Conservation (phyloP, 2,113 vertebrate species). For the Esox niger region DNA sequence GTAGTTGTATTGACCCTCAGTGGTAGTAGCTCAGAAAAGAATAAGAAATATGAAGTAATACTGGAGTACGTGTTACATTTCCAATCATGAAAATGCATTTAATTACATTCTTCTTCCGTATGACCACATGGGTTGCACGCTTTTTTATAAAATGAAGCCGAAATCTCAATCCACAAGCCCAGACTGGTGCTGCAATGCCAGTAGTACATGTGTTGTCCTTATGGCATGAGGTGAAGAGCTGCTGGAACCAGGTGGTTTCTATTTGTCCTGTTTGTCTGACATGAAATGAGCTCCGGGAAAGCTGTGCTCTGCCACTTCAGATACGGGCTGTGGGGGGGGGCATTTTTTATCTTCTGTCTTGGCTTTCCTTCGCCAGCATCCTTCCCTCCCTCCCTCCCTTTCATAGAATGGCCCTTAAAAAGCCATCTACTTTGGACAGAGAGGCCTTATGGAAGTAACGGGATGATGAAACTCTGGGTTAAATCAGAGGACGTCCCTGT, state of each 20-base stretch:
- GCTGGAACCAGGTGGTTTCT: slow-evolving; percentile 83
- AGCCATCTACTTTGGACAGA: slow-evolving; percentile 40
- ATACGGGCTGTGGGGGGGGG: slow-evolving; percentile 72
- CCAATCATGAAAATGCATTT: not conserved
- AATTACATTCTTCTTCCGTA: not conserved
- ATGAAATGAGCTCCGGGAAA: slow-evolving; percentile 77
- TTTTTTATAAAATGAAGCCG: slow-evolving; percentile 18
- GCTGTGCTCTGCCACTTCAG: slow-evolving; percentile 71
- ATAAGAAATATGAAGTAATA: not conserved
- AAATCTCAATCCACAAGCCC: slow-evolving; percentile 3
- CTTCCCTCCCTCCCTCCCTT: slow-evolving; percentile 29
- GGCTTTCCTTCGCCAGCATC: slow-evolving; percentile 42
- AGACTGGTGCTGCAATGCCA: slow-evolving; percentile 48
- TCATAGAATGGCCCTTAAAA: slow-evolving; percentile 49
- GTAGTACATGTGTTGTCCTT: slow-evolving; percentile 79
- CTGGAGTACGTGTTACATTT: not conserved
- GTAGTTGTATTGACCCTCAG: not conserved
- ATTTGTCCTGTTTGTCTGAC: slow-evolving; percentile 83
- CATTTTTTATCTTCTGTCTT: slow-evolving; percentile 71
- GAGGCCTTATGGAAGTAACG: slow-evolving; percentile 29
- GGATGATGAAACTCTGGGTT: slow-evolving; percentile 38
- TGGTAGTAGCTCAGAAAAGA: not conserved
- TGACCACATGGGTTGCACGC: not conserved
- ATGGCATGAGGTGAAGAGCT: slow-evolving; percentile 56
- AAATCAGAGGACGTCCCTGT: slow-evolving; percentile 10